These are phyloP conservation scores for Tupaia tana DNA, from an alignment of 2,113 vertebrate species.

Conservation along the genomic window DNA sequence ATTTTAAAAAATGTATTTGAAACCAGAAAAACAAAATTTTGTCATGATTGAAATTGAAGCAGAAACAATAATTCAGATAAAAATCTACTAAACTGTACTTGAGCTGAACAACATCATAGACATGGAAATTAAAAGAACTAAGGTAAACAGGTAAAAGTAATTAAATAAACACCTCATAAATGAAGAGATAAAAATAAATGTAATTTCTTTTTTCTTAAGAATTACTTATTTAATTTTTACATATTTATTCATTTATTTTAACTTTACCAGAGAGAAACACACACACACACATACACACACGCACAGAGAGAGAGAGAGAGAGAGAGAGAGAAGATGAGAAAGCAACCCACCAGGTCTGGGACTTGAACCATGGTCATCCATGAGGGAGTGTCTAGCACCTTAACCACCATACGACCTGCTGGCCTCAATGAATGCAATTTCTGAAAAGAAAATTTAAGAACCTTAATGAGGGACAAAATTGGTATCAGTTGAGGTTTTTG, in stretches of 20 bases:
- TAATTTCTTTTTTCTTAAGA: background rate
- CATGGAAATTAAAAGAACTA: background rate
- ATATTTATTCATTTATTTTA: too few relatives aligned
- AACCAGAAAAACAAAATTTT: background rate
- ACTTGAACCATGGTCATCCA: too few relatives aligned
- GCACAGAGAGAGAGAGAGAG: too few relatives aligned
- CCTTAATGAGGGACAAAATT: background rate
- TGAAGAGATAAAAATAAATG: background rate
- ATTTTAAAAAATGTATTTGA: background rate
- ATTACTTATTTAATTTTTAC: too few relatives aligned
- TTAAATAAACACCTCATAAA: background rate
- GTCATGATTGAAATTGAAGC: background rate
- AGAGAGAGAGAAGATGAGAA: too few relatives aligned
- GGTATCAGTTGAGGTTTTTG: background rate
- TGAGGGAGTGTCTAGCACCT: too few relatives aligned
- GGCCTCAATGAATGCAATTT: background rate
- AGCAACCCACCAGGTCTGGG: too few relatives aligned
- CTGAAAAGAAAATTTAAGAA: background rate
- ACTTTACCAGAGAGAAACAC: too few relatives aligned
- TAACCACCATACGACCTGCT: too few relatives aligned
- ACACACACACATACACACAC: too few relatives aligned
- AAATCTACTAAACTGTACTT: background rate
- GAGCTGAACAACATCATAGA: background rate
- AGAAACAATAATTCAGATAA: background rate
- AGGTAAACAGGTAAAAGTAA: background rate